Evolutionary conservation across 2,113 vertebrate genomes (phyloP).

Genomic region (Gallinago jamesoni): DNA sequence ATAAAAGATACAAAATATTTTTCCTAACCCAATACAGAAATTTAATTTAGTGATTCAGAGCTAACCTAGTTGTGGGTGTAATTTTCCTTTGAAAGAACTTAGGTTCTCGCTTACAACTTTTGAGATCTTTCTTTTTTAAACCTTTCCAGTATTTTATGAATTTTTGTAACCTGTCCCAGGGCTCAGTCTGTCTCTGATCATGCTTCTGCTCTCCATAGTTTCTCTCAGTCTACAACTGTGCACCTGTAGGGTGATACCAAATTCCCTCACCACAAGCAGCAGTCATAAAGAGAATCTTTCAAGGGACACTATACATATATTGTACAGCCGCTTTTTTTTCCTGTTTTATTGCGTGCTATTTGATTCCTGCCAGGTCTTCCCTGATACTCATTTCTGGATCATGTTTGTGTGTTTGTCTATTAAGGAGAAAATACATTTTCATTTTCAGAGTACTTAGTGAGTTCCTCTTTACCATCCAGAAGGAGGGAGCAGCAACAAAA

Average conservation of each 20-base stretch:
- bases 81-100: neutral
- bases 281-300: neutral
- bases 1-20: neutral
- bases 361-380: neutral
- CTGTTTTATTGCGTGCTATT: neutral
- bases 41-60: neutral
- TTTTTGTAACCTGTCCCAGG: neutral
- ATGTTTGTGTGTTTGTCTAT: neutral
- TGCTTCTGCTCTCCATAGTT: neutral
- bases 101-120: neutral
- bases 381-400: neutral
- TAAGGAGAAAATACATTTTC: neutral
- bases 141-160: neutral
- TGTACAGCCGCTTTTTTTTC: neutral
- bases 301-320: neutral
- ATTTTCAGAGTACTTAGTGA: neutral
- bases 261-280: neutral
- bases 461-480: neutral
- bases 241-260: neutral
- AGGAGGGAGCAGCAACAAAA: neutral
- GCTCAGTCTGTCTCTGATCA: neutral
- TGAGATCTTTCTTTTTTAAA: neutral
- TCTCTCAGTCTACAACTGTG: neutral
- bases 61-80: neutral
- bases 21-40: neutral